Evolutionary conservation across 2,797 vertebrate genomes (phyloP), one percentile per base, ranked within the genome.

Genomic region (Poecilia picta): DNA sequence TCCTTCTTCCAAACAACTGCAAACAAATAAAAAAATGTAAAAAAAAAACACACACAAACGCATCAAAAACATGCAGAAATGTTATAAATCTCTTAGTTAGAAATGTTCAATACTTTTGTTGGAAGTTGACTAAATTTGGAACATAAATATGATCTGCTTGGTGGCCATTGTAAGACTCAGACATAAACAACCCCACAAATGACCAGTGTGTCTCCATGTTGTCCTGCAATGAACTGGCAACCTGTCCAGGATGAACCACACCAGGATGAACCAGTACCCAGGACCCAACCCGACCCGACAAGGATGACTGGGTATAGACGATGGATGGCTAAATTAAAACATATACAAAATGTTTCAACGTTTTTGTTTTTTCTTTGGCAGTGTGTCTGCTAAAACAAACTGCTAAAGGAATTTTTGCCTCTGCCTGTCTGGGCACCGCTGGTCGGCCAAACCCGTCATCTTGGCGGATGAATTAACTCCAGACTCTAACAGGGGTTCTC

Each of bases 1-100:
- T 84, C 0, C 2, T 92, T 83, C 89, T 87, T 72, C 88, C 90
- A 79, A 94, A 92, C 83, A 97, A 91, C 97, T 98, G 90, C 12
- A 77, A 79, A 39, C 13, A 31, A 4, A 41, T 13, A 10, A 47
- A 46, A 1, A 64, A 28, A 45, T 8, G 51, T n/a, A 8, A n/a
- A 2, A 74, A 51, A 36, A 0, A 59, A 25, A 55, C 1, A 16
- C 62, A 6, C 23, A 73, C 25, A 23, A 73, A 12, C 6, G 43
- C 31, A 2, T 74, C n/a, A 49, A 8, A 7, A 75, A 62, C 16
- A 20, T 20, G 41, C n/a, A 33, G 7, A 57, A 23, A 2, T 33
- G 0, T 20, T 18, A 43, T 18, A 31, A 43, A 57, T 25, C 15
- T 11, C 12, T 39, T 28, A 18, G 8, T 28, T 49, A 36, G 4